These are phyloP conservation scores for Diachasmimorpha longicaudata DNA, from an alignment of 1,140 invertebrate species.

Conservation along the genomic window DNA sequence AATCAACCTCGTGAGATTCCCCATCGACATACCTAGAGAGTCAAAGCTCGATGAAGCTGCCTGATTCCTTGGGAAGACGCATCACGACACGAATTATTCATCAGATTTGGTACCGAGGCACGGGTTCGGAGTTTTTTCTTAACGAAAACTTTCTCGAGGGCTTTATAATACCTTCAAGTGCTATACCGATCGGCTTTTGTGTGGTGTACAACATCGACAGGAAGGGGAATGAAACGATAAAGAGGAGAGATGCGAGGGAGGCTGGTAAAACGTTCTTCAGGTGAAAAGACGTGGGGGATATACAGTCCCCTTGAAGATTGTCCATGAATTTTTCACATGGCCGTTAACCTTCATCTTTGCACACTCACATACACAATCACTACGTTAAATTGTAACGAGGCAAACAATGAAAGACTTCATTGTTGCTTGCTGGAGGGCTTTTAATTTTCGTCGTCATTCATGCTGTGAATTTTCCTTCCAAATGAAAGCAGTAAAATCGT, in stretches of 20 bases:
- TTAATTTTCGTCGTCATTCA: neutral
- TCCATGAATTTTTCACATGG: conserved; percentile 54
- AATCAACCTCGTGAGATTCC: neutral
- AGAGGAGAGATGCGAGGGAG: neutral
- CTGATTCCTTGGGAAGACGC: neutral
- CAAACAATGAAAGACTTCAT: neutral
- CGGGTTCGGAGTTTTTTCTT: neutral
- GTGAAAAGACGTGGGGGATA: neutral
- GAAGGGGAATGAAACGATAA: neutral
- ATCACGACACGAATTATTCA: conserved; percentile 4
- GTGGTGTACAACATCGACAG: neutral
- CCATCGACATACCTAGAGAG: neutral
- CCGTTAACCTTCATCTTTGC: conserved; percentile 47
- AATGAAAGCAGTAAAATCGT: no score
- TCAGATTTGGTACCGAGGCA: neutral
- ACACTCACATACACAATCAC: neutral
- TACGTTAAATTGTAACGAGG: neutral
- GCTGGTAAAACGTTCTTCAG: neutral
- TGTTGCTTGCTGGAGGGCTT: no score
- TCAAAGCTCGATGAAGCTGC: neutral
- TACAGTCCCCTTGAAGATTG: neutral
- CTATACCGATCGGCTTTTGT: conserved; percentile 4
- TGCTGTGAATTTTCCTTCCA: no score
- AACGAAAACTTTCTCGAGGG: neutral
- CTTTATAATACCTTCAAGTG: neutral